Conservation (phyloP, 2,888 invertebrate genomes). For the Mermis nigrescens region DNA sequence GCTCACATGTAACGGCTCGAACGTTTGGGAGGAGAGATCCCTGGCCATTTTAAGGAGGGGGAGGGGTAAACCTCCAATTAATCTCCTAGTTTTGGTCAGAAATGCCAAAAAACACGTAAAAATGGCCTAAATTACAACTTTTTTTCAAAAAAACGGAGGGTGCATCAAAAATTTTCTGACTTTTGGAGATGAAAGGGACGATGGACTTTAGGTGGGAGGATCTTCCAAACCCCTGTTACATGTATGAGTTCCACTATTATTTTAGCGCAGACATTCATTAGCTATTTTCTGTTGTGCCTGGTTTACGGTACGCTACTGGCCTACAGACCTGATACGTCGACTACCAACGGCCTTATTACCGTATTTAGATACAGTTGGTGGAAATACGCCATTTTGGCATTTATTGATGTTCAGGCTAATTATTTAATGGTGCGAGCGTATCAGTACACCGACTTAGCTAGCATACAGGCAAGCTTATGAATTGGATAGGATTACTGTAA, state of each 20-base stretch:
- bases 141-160: not conserved
- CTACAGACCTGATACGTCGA: conserved; percentile 42
- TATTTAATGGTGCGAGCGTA: conserved; percentile 62
- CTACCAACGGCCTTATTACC: conserved; percentile 44
- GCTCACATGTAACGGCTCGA: too few species aligned
- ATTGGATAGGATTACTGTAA: not conserved
- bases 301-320: conserved; percentile 56
- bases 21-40: too few species aligned
- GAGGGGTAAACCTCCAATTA: too few species aligned
- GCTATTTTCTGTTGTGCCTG: conserved; percentile 54
- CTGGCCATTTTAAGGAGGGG: too few species aligned
- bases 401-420: conserved; percentile 66
- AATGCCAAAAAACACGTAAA: not conserved
- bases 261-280: conserved; percentile 55
- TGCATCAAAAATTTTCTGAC: not conserved
- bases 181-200: not conserved
- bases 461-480: conserved; percentile 44
- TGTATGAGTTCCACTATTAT: not conserved
- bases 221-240: not conserved
- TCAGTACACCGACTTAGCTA: conserved; percentile 50
- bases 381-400: conserved; percentile 54
- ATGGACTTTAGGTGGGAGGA: not conserved
- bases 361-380: conserved; percentile 51
- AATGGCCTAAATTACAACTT: not conserved
- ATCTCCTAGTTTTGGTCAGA: too few species aligned